Evolutionary conservation across 2,888 invertebrate genomes (phyloP).

Genomic region (Loripinus fragilis): DNA sequence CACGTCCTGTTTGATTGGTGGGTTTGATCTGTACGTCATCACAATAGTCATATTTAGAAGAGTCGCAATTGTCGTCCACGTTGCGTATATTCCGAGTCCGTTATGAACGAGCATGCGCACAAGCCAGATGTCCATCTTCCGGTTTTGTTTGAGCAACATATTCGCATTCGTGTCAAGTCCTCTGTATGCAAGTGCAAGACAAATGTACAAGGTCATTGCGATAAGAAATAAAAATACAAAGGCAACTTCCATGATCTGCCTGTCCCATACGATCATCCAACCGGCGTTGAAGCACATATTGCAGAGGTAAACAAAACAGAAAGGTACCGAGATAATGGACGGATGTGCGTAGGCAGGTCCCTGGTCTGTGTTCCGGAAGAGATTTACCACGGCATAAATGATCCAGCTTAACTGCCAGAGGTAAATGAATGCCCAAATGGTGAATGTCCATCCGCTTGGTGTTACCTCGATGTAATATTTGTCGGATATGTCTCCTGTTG

Average conservation of each 20-base stretch:
- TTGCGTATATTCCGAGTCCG: slow-evolving; percentile 79
- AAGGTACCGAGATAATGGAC: slow-evolving; percentile 67
- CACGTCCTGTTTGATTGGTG: slow-evolving; percentile 50
- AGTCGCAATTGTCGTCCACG: slow-evolving; percentile 78
- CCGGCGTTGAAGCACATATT: slow-evolving; percentile 70
- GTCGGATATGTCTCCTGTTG: slow-evolving; percentile 72
- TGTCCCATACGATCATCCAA: slow-evolving; percentile 79
- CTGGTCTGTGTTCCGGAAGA: slow-evolving; percentile 70
- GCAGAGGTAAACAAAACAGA: slow-evolving; percentile 67
- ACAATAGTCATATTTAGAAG: slow-evolving; percentile 78
- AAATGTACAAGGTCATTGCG: slow-evolving; percentile 69
- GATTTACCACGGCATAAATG: slow-evolving; percentile 71
- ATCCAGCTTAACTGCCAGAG: slow-evolving; percentile 77
- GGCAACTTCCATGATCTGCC: slow-evolving; percentile 67
- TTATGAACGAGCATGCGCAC: slow-evolving; percentile 78
- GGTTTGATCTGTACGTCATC: slow-evolving; percentile 60
- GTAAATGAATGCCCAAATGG: slow-evolving; percentile 78
- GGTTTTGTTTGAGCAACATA: slow-evolving; percentile 61
- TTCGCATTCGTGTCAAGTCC: slow-evolving; percentile 64
- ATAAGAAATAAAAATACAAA: slow-evolving; percentile 63
- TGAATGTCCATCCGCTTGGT: slow-evolving; percentile 80
- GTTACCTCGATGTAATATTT: slow-evolving; percentile 76
- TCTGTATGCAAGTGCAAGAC: slow-evolving; percentile 68
- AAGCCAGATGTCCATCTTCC: slow-evolving; percentile 75
- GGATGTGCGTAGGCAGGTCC: slow-evolving; percentile 73